These are phyloP conservation scores for Apodemus speciosus DNA, from an alignment of 2,113 vertebrate species.

Conservation along the genomic window DNA sequence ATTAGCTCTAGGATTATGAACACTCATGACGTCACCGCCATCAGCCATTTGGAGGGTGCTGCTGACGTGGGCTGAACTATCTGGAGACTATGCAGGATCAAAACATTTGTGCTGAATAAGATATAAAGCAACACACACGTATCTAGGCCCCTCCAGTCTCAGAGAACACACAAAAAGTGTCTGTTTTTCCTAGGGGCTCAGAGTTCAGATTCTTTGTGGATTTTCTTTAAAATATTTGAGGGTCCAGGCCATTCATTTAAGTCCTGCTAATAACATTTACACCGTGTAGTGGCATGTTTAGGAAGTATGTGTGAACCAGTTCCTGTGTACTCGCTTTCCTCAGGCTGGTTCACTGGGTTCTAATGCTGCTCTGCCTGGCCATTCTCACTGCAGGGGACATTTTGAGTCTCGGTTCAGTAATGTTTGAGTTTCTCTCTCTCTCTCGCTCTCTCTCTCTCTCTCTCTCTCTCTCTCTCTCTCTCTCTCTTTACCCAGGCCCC, in stretches of 20 bases:
- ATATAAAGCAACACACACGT: neutral
- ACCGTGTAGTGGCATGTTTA: conserved; percentile 68
- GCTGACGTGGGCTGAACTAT: conserved; percentile 4
- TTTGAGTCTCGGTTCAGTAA: conserved; percentile 41
- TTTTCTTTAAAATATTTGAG: conserved; percentile 22
- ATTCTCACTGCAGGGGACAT: conserved; percentile 21
- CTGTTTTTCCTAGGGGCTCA: neutral
- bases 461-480: conserved; percentile 15
- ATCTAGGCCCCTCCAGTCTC: neutral
- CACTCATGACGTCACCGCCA: neutral
- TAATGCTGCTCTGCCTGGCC: neutral
- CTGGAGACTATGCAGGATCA: conserved; percentile 33
- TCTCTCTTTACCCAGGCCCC: conserved; percentile 26
- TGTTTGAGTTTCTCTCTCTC: neutral
- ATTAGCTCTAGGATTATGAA: neutral
- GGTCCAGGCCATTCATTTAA: conserved; percentile 1
- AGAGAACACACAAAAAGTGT: neutral
- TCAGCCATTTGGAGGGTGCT: neutral
- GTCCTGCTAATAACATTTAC: neutral
- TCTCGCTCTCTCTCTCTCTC: conserved; percentile 51
- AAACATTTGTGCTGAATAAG: conserved; percentile 31
- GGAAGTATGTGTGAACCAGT: neutral
- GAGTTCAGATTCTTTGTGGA: conserved; percentile 38
- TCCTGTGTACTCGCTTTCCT: neutral
- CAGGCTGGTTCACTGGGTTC: neutral